Evolutionary conservation across 2,113 vertebrate species (phyloP), one percentile per base, ranked within the genome.

Genomic region (Pantherophis guttatus): DNA sequence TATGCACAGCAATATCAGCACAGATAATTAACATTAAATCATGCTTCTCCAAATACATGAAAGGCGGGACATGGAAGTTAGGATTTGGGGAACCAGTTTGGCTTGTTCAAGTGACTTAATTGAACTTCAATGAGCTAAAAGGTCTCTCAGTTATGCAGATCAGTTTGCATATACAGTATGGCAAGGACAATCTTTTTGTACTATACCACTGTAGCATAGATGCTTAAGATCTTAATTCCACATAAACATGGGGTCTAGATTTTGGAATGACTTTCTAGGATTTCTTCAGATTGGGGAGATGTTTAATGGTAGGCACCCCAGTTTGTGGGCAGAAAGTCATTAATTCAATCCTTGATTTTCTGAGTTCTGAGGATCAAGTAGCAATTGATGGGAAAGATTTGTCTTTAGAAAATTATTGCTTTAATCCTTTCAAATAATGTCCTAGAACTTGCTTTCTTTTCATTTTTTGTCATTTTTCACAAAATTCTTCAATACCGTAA

Each of bases 11-110:
- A 44, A 95, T 94, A 95, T 96, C 95, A 96, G 70, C 95, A 95
- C 95, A 95, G 96, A 93, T 97, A 96, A 97, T 97, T 96, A 96
- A 96, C 95, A 93, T 90, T 90, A 95, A 97, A 96, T 91, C 0
- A 10, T 95, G 95, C 93, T 95, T 97, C 95, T 95, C 94, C 95
- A 95, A 94, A 95, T 93, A 95, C 94, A 94, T 93, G 94, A 96
- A 92, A 1, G 0, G 75, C 0, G 0, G 89, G 88, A 88, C 91
- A 93, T 96, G 0, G 93, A 95, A 86, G 85, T 94, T 95, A 96
- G 94, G 96, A 95, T 94, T 94, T 94, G 89, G 91, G 93, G 3
- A 95, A 96, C 96, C 95, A 92, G 96, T 95, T 96, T 94, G 94
- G 90, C 95, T 86, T 95, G 94, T 94, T 94, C 95, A 95, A 96